A percentile compares a stretch with the other conserved stretches of the same genome.
phyloP scores from a whole-genome alignment of 2,797 vertebrate genomes.

The Poecilia wingei region DNA sequence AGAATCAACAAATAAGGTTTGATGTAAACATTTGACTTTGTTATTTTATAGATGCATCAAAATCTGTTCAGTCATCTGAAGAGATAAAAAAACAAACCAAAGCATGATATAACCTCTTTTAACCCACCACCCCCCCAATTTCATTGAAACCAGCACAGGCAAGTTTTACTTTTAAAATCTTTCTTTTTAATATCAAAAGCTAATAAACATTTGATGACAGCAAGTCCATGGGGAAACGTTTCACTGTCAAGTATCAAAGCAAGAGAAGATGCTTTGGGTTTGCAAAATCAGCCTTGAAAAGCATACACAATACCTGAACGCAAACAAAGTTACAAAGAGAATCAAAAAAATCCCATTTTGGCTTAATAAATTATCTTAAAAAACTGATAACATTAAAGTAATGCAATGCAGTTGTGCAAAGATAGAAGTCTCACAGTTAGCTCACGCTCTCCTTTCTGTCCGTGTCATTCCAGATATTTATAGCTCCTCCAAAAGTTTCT shows the following conservation, averaged over 20 bases:
- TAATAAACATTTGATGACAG: neutral
- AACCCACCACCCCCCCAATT: neutral
- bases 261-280: conserved; percentile 66
- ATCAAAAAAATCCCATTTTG: conserved; percentile 68
- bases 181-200: conserved; percentile 12
- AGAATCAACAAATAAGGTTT: neutral
- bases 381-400: conserved; percentile 63
- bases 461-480: conserved; percentile 6
- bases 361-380: conserved; percentile 73
- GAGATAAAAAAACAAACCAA: neutral
- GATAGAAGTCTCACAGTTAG: conserved; percentile 31
- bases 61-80: neutral
- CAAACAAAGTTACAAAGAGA: conserved; percentile 52
- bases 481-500: conserved; percentile 28
- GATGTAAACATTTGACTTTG: neutral
- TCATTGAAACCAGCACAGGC: neutral
- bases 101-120: neutral
- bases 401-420: conserved; percentile 69
- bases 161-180: conserved; percentile 21
- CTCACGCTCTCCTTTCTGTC: conserved; percentile 16
- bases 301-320: conserved; percentile 43
- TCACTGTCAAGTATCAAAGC: conserved; percentile 13
- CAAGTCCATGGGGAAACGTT: neutral
- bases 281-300: conserved; percentile 69
- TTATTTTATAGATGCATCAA: neutral